Evolutionary conservation across 2,888 invertebrate genomes (phyloP), one percentile per base, ranked within the genome.

Genomic region (Diogma glabrata): DNA sequence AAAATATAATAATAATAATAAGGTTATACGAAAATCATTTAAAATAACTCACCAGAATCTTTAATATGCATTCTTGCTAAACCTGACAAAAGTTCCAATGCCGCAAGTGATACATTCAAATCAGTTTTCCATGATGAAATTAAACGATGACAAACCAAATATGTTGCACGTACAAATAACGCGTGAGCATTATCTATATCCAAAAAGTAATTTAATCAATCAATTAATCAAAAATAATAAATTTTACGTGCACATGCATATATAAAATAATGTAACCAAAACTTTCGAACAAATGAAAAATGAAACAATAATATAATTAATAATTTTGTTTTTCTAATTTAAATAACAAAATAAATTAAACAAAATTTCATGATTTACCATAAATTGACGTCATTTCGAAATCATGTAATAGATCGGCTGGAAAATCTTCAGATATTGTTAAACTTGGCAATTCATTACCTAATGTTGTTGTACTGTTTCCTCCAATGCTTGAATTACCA

Each of bases 101-200:
- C 95, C 1, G 95, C 94, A 51, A 96, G 71, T 0, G 94, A 94
- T 33, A 94, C 88, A 65, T 92, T 93, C 54, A 95, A 73, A 70
- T 96, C 95, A 0, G 88, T 85, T 72, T 93, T 95, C 95, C 95
- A 96, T 0, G 92, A 88, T 0, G 93, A 92, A 64, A 94, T 94
- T 53, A 96, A 75, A 19, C 93, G 84, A 69, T 94, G 94, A 64
- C 94, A 96, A 30, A 95, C 93, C 60, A 95, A 75, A 64, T 93
- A 92, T 0, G 93, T 92, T 7, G 94, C 90, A 53, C 91, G 80
- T 1, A 93, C 90, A 63, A 94, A 94, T 56, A 96, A 69, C 3
- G 91, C 91, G 65, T 87, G 84, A 0, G 87, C 87, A 47, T 86
- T 86, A 72, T 89, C 89, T 89, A 67, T 22, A 43, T 22, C 22